These are phyloP conservation scores for Sander lucioperca DNA, from an alignment of 2,113 vertebrate genomes.

Conservation along the genomic window DNA sequence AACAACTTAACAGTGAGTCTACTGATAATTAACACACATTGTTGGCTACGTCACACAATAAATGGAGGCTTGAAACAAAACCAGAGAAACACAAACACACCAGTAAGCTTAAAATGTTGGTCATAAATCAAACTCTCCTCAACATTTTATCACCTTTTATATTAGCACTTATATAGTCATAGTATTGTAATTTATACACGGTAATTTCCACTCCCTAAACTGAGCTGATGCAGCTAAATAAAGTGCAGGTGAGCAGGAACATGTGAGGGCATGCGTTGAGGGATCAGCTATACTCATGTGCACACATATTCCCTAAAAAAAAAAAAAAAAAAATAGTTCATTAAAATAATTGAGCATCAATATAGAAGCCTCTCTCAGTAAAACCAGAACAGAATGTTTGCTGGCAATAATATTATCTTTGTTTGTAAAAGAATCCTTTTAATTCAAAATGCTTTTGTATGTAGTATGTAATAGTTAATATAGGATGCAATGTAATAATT, in stretches of 20 bases:
- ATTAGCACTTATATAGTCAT: no score
- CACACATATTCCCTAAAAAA: not conserved
- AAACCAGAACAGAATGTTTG: not conserved
- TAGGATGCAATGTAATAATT: not conserved
- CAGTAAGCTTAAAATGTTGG: no score
- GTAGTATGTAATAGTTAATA: not conserved
- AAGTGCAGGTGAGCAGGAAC: not conserved
- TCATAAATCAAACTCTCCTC: no score
- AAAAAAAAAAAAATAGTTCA: not conserved
- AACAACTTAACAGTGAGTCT: no score
- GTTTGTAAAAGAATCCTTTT: not conserved
- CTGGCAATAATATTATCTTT: no score
- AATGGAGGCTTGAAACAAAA: no score
- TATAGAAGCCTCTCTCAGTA: not conserved
- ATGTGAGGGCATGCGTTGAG: slow-evolving; percentile 9
- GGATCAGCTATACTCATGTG: not conserved
- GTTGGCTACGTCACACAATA: no score
- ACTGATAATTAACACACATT: no score
- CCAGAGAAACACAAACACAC: no score
- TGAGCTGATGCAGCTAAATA: not conserved
- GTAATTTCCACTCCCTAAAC: not conserved
- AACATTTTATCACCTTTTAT: no score
- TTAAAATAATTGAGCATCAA: not conserved
- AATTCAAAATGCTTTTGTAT: not conserved
- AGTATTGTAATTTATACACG: no score